These are phyloP conservation scores for Homarus gammarus DNA, from an alignment of 2,888 invertebrate species.

Conservation along the genomic window DNA sequence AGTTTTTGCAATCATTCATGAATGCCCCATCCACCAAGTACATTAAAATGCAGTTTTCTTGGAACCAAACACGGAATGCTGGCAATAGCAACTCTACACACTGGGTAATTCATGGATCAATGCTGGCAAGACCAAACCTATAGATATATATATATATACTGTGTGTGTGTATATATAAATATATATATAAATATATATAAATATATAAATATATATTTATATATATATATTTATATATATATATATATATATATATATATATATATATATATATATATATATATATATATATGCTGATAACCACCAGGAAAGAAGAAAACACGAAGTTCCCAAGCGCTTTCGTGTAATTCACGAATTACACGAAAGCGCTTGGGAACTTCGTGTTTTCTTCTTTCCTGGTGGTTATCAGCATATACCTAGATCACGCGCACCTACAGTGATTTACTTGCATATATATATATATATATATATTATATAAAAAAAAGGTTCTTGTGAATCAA, in stretches of 20 bases:
- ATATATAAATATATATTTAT: slow-evolving; percentile 14
- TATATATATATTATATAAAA: background rate
- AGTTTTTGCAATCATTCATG: slow-evolving; percentile 16
- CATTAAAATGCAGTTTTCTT: slow-evolving; percentile 22
- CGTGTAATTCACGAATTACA: too few species aligned
- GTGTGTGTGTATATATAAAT: too few species aligned
- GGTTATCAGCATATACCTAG: too few species aligned
- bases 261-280: slow-evolving; percentile 13
- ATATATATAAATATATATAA: slow-evolving; percentile 13
- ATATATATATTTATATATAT: background rate
- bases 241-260: background rate
- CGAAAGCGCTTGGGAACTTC: too few species aligned
- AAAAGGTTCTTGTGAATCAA: slow-evolving; percentile 6
- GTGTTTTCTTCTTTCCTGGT: too few species aligned
- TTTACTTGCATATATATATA: too few species aligned
- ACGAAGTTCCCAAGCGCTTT: too few species aligned
- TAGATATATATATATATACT: background rate
- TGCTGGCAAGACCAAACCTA: slow-evolving; percentile 31
- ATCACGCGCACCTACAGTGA: too few species aligned
- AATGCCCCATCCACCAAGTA: slow-evolving; percentile 55
- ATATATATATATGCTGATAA: background rate
- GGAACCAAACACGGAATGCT: slow-evolving; percentile 29
- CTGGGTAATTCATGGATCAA: slow-evolving; percentile 46
- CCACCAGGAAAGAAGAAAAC: too few species aligned
- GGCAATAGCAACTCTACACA: slow-evolving; percentile 48